These are phyloP conservation scores for Flexamia atlantica DNA, from an alignment of 2,888 invertebrate genomes.

Conservation along the genomic window DNA sequence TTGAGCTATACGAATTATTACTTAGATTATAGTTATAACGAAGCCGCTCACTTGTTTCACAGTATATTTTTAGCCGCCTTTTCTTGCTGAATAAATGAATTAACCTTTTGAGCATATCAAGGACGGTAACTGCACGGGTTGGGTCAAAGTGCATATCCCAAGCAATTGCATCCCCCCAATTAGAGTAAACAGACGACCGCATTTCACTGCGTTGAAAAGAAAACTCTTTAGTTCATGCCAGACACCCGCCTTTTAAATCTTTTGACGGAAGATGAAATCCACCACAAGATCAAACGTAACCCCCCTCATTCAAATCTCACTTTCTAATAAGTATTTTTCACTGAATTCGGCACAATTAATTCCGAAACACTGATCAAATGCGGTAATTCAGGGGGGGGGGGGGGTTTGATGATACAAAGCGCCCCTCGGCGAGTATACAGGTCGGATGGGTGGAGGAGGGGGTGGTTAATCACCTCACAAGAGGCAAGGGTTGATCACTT, in stretches of 20 bases:
- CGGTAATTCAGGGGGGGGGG: neutral
- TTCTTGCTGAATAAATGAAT: no score
- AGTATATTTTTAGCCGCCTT: no score
- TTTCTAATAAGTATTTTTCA: neutral
- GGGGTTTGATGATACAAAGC: neutral
- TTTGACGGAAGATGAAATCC: neutral
- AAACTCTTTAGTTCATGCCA: no score
- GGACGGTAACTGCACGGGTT: no score
- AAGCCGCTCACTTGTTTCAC: no score
- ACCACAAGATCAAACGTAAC: neutral
- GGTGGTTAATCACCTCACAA: constrained; percentile 11
- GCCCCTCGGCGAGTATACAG: neutral
- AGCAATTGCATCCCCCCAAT: neutral
- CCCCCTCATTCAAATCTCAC: neutral
- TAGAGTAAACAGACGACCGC: neutral
- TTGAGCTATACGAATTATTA: no score
- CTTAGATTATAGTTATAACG: no score
- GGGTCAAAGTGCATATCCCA: no score
- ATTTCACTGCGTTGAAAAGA: no score
- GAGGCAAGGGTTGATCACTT: constrained; percentile 15
- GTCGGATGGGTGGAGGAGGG: neutral
- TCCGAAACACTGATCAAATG: constrained; percentile 4
- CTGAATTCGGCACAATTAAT: neutral
- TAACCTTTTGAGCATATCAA: no score
- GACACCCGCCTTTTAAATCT: no score